These are phyloP conservation scores for Chironomus striatipennis DNA, from an alignment of 1,140 invertebrate genomes.

Conservation along the genomic window DNA sequence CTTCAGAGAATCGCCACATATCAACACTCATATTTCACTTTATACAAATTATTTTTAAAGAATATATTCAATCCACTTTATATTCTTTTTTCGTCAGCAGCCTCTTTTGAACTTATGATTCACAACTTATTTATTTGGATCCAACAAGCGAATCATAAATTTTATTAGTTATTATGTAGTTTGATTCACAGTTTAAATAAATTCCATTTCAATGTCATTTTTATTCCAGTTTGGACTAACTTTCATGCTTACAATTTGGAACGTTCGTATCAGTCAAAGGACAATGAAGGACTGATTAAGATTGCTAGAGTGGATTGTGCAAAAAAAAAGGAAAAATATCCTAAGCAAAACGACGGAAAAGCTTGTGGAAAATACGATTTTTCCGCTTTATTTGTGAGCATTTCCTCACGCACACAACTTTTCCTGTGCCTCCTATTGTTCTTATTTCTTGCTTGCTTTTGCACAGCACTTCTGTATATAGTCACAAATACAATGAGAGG, in stretches of 20 bases:
- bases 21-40: conserved; percentile 37
- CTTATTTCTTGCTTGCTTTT: not conserved
- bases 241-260: not conserved
- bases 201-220: no score
- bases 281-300: conserved; percentile 18
- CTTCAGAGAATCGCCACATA: conserved; percentile 41
- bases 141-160: no score
- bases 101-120: conserved; percentile 10
- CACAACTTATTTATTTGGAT: no score
- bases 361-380: conserved; percentile 16
- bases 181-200: no score
- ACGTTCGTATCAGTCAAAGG: conserved; percentile 25
- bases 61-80: not conserved
- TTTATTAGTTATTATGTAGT: no score
- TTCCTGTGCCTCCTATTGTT: conserved; percentile 6
- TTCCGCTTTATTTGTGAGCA: not conserved
- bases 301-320: not conserved
- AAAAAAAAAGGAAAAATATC: not conserved
- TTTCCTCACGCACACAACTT: not conserved
- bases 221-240: no score
- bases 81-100: not conserved
- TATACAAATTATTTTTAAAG: conserved; percentile 28
- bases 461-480: not conserved
- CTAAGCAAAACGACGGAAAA: not conserved
- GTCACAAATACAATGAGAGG: not conserved